Base-by-base conservation (phyloP, 2,113 vertebrate species). In the Probosciger aterrimus region DNA sequence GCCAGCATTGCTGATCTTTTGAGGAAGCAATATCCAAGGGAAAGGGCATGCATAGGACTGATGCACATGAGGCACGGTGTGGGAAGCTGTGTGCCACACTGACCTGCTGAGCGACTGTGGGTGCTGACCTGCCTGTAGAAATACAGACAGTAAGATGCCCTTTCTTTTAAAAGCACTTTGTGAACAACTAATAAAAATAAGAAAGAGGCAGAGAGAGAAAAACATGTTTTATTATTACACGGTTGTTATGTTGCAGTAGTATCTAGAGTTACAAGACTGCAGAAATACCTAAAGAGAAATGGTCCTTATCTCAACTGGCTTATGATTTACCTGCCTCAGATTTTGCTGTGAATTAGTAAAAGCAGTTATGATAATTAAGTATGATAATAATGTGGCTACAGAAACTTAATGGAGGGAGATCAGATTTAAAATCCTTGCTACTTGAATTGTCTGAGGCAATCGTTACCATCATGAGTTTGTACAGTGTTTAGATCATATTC, bases 31-130 rank as follows among this genome's bases (percentile, higher is more conserved):
- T 4, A 5, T 2, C 37, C 4, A 9, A 63, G 35, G 46, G 74
- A 62, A 68, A 27, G 53, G 43, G 5, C 30, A 3, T 0, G 10
- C 2, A 7, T 0, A 33, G 18, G 37, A 30, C 4, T 10, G 39
- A 2, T 7, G 30, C 13, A 9, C 30, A 6, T 0, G 3, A 68
- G 23, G 50, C 8, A 23, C 0, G 5, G 76, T 43, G 23, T 0
- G 10, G 17, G 31, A 20, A 63, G 22, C 18, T n/a, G 55, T 3
- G 63, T 16, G 52, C 11, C 71, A 33, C 39, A 2, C 0, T 14
- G 49, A 33, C 31, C 64, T 18, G 30, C 60, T 25, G 37, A 37
- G 31, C 3, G 47, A 35, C 39, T 10, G 9, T 6, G 28, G 35
- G 37, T 59, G 41, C 19, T 79, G 75, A 35, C 14, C 71, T 75